These are phyloP conservation scores for Knipowitschia caucasica DNA, from an alignment of 2,797 vertebrate genomes.

Conservation along the genomic window DNA sequence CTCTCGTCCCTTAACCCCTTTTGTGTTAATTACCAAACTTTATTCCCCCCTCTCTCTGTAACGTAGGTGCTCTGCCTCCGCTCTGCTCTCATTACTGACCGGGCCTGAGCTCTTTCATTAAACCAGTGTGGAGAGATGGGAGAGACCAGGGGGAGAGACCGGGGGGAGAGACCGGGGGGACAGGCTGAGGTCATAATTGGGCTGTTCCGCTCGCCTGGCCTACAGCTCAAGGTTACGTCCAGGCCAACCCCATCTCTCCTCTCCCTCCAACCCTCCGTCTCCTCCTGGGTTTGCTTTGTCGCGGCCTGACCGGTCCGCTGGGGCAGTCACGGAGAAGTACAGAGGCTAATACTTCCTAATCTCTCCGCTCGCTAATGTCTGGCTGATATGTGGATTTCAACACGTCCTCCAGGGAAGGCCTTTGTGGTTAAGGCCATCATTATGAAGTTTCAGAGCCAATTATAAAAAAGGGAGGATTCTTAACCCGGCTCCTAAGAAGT, in stretches of 20 bases:
- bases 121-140: conserved; percentile 45
- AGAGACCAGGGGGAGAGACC: no score
- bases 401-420: conserved; percentile 64
- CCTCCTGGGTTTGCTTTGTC: conserved; percentile 66
- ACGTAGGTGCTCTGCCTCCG: conserved; percentile 41
- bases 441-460: conserved; percentile 70
- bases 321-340: conserved; percentile 56
- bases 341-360: conserved; percentile 76
- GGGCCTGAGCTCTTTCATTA: conserved; percentile 74
- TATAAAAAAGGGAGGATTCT: conserved; percentile 61
- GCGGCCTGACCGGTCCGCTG: conserved; percentile 55
- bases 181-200: conserved; percentile 73
- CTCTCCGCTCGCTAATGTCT: conserved; percentile 71
- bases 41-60: conserved; percentile 10
- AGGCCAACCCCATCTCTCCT: conserved; percentile 50
- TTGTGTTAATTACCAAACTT: conserved; percentile 57
- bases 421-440: conserved; percentile 74
- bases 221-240: conserved; percentile 70
- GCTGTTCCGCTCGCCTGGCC: conserved; percentile 67
- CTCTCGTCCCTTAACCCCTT: conserved; percentile 37
- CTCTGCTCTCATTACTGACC: conserved; percentile 64
- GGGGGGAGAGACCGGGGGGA: no score
- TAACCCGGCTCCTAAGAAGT: conserved; percentile 58
- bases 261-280: conserved; percentile 44
- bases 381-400: conserved; percentile 74